Evolutionary conservation across 2,113 vertebrate species (phyloP), one percentile per base, ranked within the genome.

Genomic region (Gasterosteus aculeatus): DNA sequence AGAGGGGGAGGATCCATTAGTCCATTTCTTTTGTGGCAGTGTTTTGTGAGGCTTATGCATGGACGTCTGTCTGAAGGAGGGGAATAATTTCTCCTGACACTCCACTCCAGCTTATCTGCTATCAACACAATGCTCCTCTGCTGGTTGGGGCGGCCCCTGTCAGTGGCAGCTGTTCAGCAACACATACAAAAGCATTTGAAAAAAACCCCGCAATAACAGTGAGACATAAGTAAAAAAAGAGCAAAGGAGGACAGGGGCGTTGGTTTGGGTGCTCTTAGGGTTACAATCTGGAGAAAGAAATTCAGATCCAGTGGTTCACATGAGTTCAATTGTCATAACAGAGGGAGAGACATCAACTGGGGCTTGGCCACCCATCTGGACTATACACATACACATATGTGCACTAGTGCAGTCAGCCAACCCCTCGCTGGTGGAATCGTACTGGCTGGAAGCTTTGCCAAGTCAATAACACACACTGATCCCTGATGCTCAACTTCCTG

Each of bases 381-480:
- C 84, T 84, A 65, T 85, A 89, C 63, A 77, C 77, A 85, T 59
- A 84, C 78, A 81, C 81, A 78, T 62, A 72, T 80, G 87, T 75
- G 77, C 72, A 80, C 81, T 87, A 74, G 81, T 68, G 82, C 79
- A 75, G 84, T 79, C 86, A 85, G 83, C 78, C 77, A 89, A 87
- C 59, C 75, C 78, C 77, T 85, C 31, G 35, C 85, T 82, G 78
- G 78, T 91, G 90, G 86, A 92, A 86, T 89, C 76, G 57, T 80
- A 89, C 83, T 87, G 85, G 78, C 83, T 75, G 70, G 74, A 88
- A 77, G 65, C 78, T 75, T 64, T 86, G 91, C 92, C 92, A 91
- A 91, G 87, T 91, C 91, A 91, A 93, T 92, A 91, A 92, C 88
- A 84, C 68, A 85, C 79, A 59, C 80, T 90, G 84, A 93, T 92